Evolutionary conservation across 2,797 vertebrate genomes (phyloP), one percentile per base, ranked within the genome.

Genomic region (Poecile montanus): DNA sequence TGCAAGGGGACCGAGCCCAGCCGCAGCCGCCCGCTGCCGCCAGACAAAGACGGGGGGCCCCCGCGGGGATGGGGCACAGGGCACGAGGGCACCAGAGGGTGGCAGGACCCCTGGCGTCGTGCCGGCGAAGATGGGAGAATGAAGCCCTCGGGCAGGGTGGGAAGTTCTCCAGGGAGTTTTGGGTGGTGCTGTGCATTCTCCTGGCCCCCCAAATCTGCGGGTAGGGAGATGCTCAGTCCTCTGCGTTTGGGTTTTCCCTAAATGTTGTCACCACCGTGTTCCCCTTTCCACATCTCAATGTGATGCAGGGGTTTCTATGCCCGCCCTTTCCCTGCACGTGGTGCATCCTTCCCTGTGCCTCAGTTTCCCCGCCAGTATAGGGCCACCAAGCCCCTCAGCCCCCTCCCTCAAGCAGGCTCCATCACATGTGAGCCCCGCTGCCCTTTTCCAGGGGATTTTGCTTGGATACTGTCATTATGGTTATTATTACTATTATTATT

Each of bases 1-100:
- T 96, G 94, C 95, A 66, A 91, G 89, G 95, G 90, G 94, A 93
- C 93, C 72, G 93, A 91, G 70, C 93, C 89, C 92, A 95, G 92
- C 94, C 95, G 89, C 95, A 92, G 95, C 92, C 92, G 13, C 92
- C 68, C 44, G 40, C 88, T 13, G 84, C 94, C 73, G 80, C 93
- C 94, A 95, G 80, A 96, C 93, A 93, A 95, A 96, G 95, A 93
- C 84, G 26, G 91, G 88, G 94, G 66, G 77, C 86, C 88, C 78
- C 4, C 8, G 3, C 1, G 22, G 91, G 86, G 85, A 40, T 1
- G 51, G 94, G 90, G 85, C 0, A 19, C 75, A 26, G 48, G 90
- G 94, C 29, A 26, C 4, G 0, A 36, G 90, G 90, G 32, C 25
- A 2, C 5, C 5, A 9, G 53, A n/a, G 45, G 91, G 73, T 60